Base-by-base conservation (phyloP, 2,797 vertebrate species). In the Scyliorhinus canicula region DNA sequence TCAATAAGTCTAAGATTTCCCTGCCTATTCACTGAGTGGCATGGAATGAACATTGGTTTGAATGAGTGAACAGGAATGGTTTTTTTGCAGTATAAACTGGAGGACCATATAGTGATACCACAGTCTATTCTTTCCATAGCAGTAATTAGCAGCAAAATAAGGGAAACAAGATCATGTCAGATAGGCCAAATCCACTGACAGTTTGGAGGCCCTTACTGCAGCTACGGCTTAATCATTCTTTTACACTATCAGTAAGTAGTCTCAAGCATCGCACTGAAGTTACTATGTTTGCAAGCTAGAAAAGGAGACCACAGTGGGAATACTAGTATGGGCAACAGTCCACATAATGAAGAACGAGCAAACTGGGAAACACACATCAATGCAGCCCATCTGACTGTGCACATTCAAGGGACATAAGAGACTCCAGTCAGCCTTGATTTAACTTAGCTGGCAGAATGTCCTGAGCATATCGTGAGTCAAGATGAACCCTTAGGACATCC, bases 151-250 rank as follows among this genome's bases (percentile, higher is more conserved):
- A 40, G 9, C 88, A 91, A 91, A 65, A 40, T 44, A 65, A 63
- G 60, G 24, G n/a, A 65, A 91, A 26, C n/a, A 40, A 63, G 21
- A 65, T 91, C 55, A 44, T 91, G 88, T 91, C n/a, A 44, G 60
- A 65, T 26, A 65, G 60, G n/a, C n/a, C 24, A 91, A 91, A 91
- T 65, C 57, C 88, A 91, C 21, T 91, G 88, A 91, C 88, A 65
- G 60, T 91, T 9, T 65, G 24, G 60, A 63, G 88, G 19, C 88
- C n/a, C 19, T 40, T 44, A 63, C 40, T 65, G n/a, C 60, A 63
- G 57, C n/a, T 44, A 26, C 6, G 11, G 40, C 57, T 65, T 44
- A 91, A 65, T 65, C 60, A 91, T 65, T n/a, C 55, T 55, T n/a
- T 55, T 44, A 0, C n/a, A 65, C 3, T 19, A 4, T 40, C 40